Evolutionary conservation across 2,797 vertebrate species (phyloP), one percentile per base, ranked within the genome.

Genomic region (Syngnathus rostellatus): DNA sequence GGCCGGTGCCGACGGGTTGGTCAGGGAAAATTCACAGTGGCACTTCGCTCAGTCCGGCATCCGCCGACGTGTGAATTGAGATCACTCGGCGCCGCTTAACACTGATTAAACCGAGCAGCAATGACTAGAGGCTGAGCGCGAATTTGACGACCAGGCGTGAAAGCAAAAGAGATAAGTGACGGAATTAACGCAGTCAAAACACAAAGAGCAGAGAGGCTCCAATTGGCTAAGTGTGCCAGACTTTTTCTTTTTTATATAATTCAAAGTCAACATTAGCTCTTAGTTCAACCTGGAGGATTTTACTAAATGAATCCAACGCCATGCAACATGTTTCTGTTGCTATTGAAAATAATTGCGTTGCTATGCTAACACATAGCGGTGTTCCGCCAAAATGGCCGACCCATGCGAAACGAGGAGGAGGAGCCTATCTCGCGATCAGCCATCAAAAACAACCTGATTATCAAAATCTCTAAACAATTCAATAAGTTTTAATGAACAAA

Each of bases 21-120:
- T 77, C 78, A 69, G 86, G 83, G 88, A 85, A 86, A 86, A 88
- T 89, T 83, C 81, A 55, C 74, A 80, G 83, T 86, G 88, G 88
- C 88, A 87, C 81, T 79, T 78, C 69, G 74, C 81, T 83, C 85
- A 80, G 80, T 86, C 71, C 71, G 70, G 81, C 69, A 51, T 86
- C 77, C 85, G 85, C 85, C 80, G 50, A 84, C 76, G 85, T 87
- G 88, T 79, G 77, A 89, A 87, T 80, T 84, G 82, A 85, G 83
- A 88, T 81, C 78, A 79, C 83, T 85, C 85, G 85, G 86, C 86
- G 83, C 87, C 74, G 76, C 77, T 72, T 70, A 81, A 83, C 85
- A 88, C 82, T 89, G 83, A 90, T 87, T 85, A 78, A 83, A 83
- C 2, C 39, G 81, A 80, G 83, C 85, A 84, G 83, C 73, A 59